A percentile compares a stretch with the other conserved stretches of the same genome.
Evolutionary conservation across 1,140 invertebrate genomes (phyloP).

Genomic region (Drosophila sproati): DNA sequence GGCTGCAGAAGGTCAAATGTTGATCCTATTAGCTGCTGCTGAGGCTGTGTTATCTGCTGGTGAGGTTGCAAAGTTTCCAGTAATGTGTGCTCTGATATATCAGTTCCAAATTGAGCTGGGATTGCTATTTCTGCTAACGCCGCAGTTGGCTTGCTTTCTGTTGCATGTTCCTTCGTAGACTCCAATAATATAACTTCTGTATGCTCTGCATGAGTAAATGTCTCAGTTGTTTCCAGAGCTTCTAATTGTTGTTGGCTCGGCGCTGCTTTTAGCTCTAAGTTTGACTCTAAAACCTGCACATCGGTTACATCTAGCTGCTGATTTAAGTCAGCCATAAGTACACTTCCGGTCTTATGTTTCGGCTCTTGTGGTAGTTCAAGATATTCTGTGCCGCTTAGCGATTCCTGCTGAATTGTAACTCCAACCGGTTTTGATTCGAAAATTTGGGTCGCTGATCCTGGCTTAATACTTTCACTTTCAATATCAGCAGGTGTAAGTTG

Average conservation of each 20-base stretch:
- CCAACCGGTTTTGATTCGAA: conserved; percentile 53
- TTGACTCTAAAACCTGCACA: conserved; percentile 58
- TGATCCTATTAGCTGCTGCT: conserved; percentile 30
- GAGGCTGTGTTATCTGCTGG: conserved; percentile 16
- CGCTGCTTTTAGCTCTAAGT: conserved; percentile 22
- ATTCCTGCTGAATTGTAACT: conserved; percentile 34
- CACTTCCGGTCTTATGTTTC: conserved; percentile 35
- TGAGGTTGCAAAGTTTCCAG: conserved; percentile 48
- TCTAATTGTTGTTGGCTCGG: not conserved
- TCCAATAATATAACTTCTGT: conserved; percentile 49
- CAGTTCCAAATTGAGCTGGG: conserved; percentile 35
- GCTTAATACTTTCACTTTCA: conserved; percentile 3
- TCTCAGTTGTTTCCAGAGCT: conserved; percentile 37
- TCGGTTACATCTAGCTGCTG: conserved; percentile 58
- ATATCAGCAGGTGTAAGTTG: conserved; percentile 36
- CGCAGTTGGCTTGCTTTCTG: conserved; percentile 37
- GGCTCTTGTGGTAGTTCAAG: conserved; percentile 32
- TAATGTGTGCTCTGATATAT: conserved; percentile 46
- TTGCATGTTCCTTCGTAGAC: conserved; percentile 17
- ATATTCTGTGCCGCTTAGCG: conserved; percentile 20
- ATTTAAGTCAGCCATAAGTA: conserved; percentile 38
- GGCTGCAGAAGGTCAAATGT: conserved; percentile 49
- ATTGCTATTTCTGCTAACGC: conserved; percentile 50
- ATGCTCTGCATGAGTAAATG: conserved; percentile 46
- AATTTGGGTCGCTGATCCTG: conserved; percentile 18